Evolutionary conservation across 2,797 vertebrate species (phyloP), one percentile per base, ranked within the genome.

Genomic region (Heteromormyrus szaboi): DNA sequence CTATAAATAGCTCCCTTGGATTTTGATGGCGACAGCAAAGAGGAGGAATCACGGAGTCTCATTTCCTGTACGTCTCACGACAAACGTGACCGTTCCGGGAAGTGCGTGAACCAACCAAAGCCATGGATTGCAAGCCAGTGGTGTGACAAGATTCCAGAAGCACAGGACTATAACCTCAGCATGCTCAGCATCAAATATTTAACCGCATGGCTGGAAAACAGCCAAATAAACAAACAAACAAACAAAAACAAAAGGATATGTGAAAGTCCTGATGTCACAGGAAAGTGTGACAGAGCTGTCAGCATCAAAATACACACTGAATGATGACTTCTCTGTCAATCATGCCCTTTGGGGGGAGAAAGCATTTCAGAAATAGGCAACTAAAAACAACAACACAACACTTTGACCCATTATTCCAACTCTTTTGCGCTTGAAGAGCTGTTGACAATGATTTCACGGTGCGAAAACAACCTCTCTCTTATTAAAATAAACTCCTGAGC

Each of bases 321-420:
- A 37, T 37, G 65, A 72, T 2, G n/a, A 84, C 46, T 51, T 46
- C 41, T 79, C 72, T 51, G 81, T 51, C 81, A 84, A 84, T 51
- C 48, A 5, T 51, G 6, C 81, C 22, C 46, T 19, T 46, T 6
- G 41, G 48, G 48, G 81, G n/a, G 9, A 6, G n/a, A 17, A 46
- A n/a, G 12, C 72, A 9, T 46, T 46, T 79, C 33, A 79, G 72
- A 79, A 44, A 79, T 44, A 46, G 37, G 72, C 3, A 7, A 79
- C 72, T 3, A 9, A 79, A 79, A 79, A 79, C 72, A 79, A 79
- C 14, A 41, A 9, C 2, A 17, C 72, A 79, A 79, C 37, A 79
- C 72, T 79, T 79, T 79, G 72, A 79, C 72, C 72, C 72, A 46
- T 79, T 79, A 79, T 79, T 79, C 72, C 5, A 79, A 41, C 72